These are phyloP conservation scores for Willisornis vidua DNA, from an alignment of 2,113 vertebrate species.

Conservation along the genomic window DNA sequence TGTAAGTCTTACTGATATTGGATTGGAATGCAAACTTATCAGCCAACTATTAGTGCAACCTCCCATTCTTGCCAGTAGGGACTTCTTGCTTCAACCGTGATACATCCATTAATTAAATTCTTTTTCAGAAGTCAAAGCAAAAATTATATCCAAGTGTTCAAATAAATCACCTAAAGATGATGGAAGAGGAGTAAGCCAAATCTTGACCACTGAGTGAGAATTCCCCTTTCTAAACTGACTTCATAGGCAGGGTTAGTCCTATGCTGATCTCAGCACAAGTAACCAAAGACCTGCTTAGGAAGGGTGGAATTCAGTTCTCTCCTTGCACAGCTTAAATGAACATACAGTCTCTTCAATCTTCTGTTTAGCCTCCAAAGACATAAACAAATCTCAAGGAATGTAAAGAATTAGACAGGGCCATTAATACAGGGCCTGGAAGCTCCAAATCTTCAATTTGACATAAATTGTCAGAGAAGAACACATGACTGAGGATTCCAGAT, in stretches of 20 bases:
- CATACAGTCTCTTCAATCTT: not conserved
- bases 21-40: not conserved
- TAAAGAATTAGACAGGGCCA: slow-evolving; percentile 10
- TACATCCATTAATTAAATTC: not conserved
- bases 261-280: not conserved
- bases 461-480: not conserved
- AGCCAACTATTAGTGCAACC: not conserved
- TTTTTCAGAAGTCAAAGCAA: not conserved
- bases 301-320: not conserved
- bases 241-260: not conserved
- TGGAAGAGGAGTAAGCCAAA: not conserved
- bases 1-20: not conserved
- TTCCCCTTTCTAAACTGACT: not conserved
- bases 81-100: not conserved
- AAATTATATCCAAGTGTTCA: not conserved
- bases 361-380: not conserved
- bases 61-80: not conserved
- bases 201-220: not conserved
- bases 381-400: slow-evolving; percentile 28
- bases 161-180: not conserved
- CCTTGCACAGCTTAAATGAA: not conserved
- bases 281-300: not conserved
- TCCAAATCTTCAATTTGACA: not conserved
- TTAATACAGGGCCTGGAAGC: not conserved
- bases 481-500: not conserved